Conservation (phyloP, 1,140 invertebrate species). For the Drosophila guanche region DNA sequence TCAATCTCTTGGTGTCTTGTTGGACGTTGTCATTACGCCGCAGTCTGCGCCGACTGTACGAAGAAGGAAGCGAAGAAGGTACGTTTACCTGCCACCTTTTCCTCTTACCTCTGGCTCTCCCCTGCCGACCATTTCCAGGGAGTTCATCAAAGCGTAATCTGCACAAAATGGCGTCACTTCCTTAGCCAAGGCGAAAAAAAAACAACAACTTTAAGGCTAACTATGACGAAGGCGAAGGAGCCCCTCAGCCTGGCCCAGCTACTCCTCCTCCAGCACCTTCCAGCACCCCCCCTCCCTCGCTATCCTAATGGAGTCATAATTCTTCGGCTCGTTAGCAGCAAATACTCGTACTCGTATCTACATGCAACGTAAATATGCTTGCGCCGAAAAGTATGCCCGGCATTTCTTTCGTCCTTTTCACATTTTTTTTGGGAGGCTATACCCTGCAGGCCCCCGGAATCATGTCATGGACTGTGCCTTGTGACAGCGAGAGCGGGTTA, state of each 20-base stretch:
- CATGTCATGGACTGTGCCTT: neutral
- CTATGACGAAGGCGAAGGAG: slow-evolving; percentile 49
- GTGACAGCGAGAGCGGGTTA: slow-evolving; percentile 3
- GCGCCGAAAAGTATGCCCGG: slow-evolving; percentile 66
- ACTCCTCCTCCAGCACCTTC: slow-evolving; percentile 2
- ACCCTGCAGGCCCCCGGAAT: slow-evolving; percentile 30
- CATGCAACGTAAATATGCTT: slow-evolving; percentile 76
- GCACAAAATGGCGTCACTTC: slow-evolving; percentile 79
- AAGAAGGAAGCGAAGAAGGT: neutral
- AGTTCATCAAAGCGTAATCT: slow-evolving; percentile 82
- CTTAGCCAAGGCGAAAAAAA: slow-evolving; percentile 29
- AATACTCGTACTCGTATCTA: slow-evolving; percentile 35
- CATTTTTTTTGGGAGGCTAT: slow-evolving; percentile 52
- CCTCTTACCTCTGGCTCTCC: slow-evolving; percentile 6
- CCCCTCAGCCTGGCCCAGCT: neutral
- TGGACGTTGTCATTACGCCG: slow-evolving; percentile 71
- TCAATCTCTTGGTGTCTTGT: slow-evolving; percentile 74
- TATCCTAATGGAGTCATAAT: slow-evolving; percentile 76
- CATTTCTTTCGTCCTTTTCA: slow-evolving; percentile 64
- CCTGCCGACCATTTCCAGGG: slow-evolving; percentile 20
- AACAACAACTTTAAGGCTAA: slow-evolving; percentile 68
- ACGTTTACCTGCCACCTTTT: slow-evolving; percentile 1
- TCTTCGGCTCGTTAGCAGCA: slow-evolving; percentile 79
- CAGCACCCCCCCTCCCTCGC: slow-evolving; percentile 10
- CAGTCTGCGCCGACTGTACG: slow-evolving; percentile 24